Evolutionary conservation across 2,113 vertebrate genomes (phyloP).

Genomic region (Mormyrus iriodes): DNA sequence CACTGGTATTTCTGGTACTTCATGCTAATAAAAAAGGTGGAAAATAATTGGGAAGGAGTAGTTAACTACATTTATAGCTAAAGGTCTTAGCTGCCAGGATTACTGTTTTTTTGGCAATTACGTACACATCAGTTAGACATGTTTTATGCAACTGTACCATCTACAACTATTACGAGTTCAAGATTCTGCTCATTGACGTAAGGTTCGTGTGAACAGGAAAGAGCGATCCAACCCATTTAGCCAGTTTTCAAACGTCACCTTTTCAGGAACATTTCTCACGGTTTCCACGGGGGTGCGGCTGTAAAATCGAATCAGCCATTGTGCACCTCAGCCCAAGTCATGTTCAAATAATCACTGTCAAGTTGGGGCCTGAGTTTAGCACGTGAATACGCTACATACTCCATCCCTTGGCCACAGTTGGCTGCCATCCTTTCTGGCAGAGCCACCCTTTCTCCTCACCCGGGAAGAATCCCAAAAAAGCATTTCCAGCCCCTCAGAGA

Average conservation of each 20-base stretch:
- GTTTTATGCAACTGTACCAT: neutral
- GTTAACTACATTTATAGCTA: neutral
- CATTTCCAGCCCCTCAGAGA: neutral
- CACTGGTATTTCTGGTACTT: neutral
- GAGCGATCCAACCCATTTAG: neutral
- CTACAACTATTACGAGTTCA: neutral
- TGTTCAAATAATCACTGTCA: neutral
- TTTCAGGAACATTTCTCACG: neutral
- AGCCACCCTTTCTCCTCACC: neutral
- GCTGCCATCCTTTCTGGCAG: neutral
- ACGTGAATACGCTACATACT: neutral
- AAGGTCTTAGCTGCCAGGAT: neutral
- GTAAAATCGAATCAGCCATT: neutral
- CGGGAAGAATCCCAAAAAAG: neutral
- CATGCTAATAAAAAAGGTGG: slow-evolving; percentile 27
- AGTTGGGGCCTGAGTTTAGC: neutral
- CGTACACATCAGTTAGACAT: neutral
- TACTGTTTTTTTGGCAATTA: neutral
- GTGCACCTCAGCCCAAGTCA: neutral
- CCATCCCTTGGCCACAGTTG: neutral
- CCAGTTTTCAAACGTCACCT: neutral
- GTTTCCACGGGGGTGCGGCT: neutral
- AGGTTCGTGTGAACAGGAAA: neutral
- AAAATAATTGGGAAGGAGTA: slow-evolving; percentile 17
- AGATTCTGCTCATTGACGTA: neutral